Evolutionary conservation across 2,113 vertebrate species (phyloP), one percentile per base, ranked within the genome.

Genomic region (Tenrec ecaudatus): DNA sequence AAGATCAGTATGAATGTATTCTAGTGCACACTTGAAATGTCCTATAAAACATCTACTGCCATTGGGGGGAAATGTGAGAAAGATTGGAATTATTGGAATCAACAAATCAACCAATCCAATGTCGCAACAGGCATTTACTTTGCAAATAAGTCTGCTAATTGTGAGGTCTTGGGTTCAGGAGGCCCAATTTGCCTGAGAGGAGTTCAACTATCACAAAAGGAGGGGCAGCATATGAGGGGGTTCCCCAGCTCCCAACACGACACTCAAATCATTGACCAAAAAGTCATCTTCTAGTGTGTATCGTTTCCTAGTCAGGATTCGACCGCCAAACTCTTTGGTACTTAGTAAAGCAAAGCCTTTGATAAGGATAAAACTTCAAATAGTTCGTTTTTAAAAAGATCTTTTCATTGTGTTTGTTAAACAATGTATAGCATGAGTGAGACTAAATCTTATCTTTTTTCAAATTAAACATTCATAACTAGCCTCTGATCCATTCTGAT

Each of bases 161-260:
- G 6, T 82, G 90, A 91, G 22, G 86, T 84, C 27, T 64, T 57
- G 12, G 53, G 36, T 88, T 84, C 38, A 90, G 53, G 25, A 82
- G 27, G 20, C 62, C 85, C 22, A 16, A 76, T 76, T 53, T 20
- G 75, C 58, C 64, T 90, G 47, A 87, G 25, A 94, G 38, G 81
- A 14, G 40, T 47, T 69, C 38, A 80, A 87, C 2, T 58, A 3
- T 17, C 60, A 79, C 90, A 57, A 75, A 91, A 91, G 62, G 36
- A 88, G 29, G n/a, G 66, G 87, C 87, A 16, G 29, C 60, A 9
- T 10, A 57, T 2, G 2, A 36, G 40, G 31, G 38, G 17, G 82
- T 90, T 92, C 17, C 58, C 1, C 82, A 19, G n/a, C 79, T 83
- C 88, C 29, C 78, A 96, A 88, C 89, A 88, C 16, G 23, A 81